Evolutionary conservation across 2,888 invertebrate genomes (phyloP), one percentile per base, ranked within the genome.

Genomic region (Asteroscopus sphinx): DNA sequence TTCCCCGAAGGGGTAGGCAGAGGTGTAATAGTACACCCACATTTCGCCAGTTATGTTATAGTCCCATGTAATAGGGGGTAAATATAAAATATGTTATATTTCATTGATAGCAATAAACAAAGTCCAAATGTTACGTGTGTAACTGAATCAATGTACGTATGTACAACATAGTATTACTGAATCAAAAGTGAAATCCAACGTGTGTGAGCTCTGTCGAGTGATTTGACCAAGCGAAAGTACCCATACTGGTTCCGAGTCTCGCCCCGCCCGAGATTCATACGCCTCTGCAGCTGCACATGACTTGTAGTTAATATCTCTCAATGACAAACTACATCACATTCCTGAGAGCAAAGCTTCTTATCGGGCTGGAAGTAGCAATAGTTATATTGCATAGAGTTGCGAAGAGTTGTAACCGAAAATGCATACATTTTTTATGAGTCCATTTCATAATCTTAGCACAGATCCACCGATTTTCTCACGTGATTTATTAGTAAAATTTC

Each of bases 201-300:
- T 77, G 83, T 85, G 83, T 85, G 85, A 82, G 81, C 76, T 84
- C 82, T 78, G 79, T 76, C 80, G 79, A 87, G 78, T 78, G 85
- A 88, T 88, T 86, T 86, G 86, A 87, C 70, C 76, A 71, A 89
- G 93, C 90, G 92, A 93, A 93, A 93, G 93, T 93, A 89, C 88
- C 89, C 91, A 88, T 86, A 89, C 92, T 81, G 87, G 92, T 93
- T 92, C 80, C 75, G 78, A 80, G 77, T 79, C 81, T 80, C 79
- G 83, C 81, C 73, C 73, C 77, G 70, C 73, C 70, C 71, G 73
- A 77, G 75, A 73, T 73, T 71, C 73, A 68, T 75, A 73, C 77
- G 68, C 69, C 73, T 79, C 62, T 65, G 71, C 67, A 71, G 66
- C 73, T 69, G 48, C 75, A 71, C 76, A 71, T 72, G 69, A 45